These are phyloP conservation scores for Cotesia vestalis DNA, from an alignment of 1,140 invertebrate species.

Conservation along the genomic window DNA sequence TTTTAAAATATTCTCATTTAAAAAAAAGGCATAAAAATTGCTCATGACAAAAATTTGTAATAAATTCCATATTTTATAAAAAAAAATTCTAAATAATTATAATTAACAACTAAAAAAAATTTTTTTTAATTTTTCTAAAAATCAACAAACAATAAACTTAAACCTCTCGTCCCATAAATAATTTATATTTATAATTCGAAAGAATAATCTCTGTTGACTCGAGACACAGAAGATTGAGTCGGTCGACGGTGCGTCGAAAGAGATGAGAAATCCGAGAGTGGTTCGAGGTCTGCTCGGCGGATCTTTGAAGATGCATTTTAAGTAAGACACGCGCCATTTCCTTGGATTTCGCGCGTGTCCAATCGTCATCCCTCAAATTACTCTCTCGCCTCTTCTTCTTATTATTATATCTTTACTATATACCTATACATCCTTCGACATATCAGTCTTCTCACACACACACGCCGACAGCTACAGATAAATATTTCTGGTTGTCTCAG, in stretches of 20 bases:
- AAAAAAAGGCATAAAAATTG: neutral
- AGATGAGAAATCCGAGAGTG: slow-evolving; percentile 17
- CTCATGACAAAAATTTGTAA: no score
- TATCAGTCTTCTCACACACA: neutral
- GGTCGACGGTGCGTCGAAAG: slow-evolving; percentile 33
- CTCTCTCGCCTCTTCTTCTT: slow-evolving; percentile 36
- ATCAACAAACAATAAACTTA: neutral
- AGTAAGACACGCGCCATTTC: slow-evolving; percentile 50
- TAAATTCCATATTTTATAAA: no score
- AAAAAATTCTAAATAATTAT: no score
- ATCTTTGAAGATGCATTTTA: slow-evolving; percentile 48
- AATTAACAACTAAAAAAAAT: no score
- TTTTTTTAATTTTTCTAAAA: neutral
- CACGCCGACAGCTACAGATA: no score
- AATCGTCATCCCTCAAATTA: slow-evolving; percentile 51
- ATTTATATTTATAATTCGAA: neutral
- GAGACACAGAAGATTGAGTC: slow-evolving; percentile 30
- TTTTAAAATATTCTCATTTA: neutral
- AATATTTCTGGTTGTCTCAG: no score
- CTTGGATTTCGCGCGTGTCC: slow-evolving; percentile 49
- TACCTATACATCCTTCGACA: slow-evolving; percentile 8
- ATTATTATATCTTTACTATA: slow-evolving; percentile 12
- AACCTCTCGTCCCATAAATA: neutral
- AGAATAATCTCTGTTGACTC: neutral
- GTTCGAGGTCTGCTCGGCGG: slow-evolving; percentile 22